Evolutionary conservation across 2,797 vertebrate genomes (phyloP), one percentile per base, ranked within the genome.

Genomic region (Poecilia wingei): DNA sequence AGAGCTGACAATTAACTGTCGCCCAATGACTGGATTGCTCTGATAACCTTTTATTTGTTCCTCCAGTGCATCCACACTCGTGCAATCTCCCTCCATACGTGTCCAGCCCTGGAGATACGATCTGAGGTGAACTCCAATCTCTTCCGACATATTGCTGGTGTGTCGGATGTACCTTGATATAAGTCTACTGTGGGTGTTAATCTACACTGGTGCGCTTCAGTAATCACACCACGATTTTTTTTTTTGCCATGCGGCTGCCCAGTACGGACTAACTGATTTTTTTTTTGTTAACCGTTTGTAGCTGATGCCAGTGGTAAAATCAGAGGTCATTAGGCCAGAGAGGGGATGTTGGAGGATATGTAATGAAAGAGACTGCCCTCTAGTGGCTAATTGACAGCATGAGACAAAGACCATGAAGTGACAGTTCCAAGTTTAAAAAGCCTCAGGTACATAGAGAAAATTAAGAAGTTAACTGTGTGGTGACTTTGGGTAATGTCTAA

Each of bases 1-100:
- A 88, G 81, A 71, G 66, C 89, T 94, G 94, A 94, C 92, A 93
- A 94, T 90, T 93, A 95, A 95, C 95, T 93, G 95, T 93, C 95
- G 75, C 33, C 7, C 90, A 47, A 89, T 86, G 94, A 95, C 94
- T 95, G 94, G 92, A 95, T 95, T 88, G 90, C 89, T 91, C 93
- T 92, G 95, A 95, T 95, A 95, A 95, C 90, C 88, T 92, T 94
- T 94, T 92, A 91, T 93, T 86, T 88, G 89, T 86, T 77, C 87
- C 82, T 74, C 74, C 83, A 80, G 79, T 78, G 74, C 71, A 39
- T 81, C 71, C 1, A 46, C 61, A 8, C 84, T 79, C 59, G 3
- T 49, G 80, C 90, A 93, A 90, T 93, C 91, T 94, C 57, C 47
- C 79, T 73, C 73, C 66, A 46, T 83, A 43, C 80, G 2, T 20